Evolutionary conservation across 2,888 invertebrate species (phyloP), one percentile per base, ranked within the genome.

Genomic region (Amiota mariae): DNA sequence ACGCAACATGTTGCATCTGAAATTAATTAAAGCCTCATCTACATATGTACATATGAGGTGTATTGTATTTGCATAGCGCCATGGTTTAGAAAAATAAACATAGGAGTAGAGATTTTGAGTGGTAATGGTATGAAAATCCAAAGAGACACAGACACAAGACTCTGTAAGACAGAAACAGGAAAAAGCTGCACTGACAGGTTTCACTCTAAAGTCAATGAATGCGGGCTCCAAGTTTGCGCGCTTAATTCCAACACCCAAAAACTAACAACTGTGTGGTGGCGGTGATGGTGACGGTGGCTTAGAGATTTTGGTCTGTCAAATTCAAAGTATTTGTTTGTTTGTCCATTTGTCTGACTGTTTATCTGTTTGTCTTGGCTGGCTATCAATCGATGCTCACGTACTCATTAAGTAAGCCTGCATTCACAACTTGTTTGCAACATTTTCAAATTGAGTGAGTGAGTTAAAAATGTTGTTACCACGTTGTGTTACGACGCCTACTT

Each of bases 1-100:
- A 81, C 85, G 83, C 87, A 79, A 86, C 85, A 81, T 82, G 86
- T 85, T 85, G 85, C 84, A 85, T 83, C 85, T 86, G 82, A 86
- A 83, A 83, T 83, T 83, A 83, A 83, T 83, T 86, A 86, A 83
- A 83, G 83, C 83, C 83, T 83, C 83, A 83, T 86, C 83, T 86
- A 82, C 83, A 86, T 83, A 36, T 36, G 36, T 6, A 36, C 36
- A 36, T 36, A 36, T 36, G 8, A 36, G 36, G 36, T 36, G 8
- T 36, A 6, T 36, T 36, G 36, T 36, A 83, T 85, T 83, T 83
- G 56, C 70, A 54, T 68, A 70, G 64, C 75, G 48, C 54, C 68
- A 63, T 24, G 66, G 56, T 57, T 47, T 63, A 15, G 36, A n/a
- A 71, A 68, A 51, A 49, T 64, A 48, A 11, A 59, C 8, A 36